Evolutionary conservation across 2,113 vertebrate species (phyloP), one percentile per base, ranked within the genome.

Genomic region (Pica pica): DNA sequence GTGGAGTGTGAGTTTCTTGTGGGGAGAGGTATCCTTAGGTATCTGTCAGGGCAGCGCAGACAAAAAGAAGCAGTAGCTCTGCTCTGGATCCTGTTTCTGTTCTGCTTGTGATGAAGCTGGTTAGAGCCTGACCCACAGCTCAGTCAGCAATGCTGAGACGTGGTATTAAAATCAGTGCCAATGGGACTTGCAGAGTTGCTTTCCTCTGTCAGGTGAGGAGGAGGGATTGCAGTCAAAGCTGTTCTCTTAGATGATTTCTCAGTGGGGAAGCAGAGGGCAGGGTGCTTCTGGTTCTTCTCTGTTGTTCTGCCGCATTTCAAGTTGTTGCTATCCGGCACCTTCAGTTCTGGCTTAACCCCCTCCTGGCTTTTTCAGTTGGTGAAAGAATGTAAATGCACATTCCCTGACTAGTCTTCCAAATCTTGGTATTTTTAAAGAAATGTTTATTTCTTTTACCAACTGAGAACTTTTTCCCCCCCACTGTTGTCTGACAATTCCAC

Each of bases 161-260:
- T 11, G 11, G 6, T 67, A 15, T 6, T 39, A 63, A 87, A 88
- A 27, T 37, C 44, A 9, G 35, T 23, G 23, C 47, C 57, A 55
- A 6, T 2, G 7, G 52, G 35, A 42, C 22, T 52, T 76, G 39
- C 42, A 0, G 1, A 12, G 11, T 49, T 79, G 16, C 33, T n/a
- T 11, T 59, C 18, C 17, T 61, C 28, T 9, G 2, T 2, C 6
- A 64, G 49, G 21, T 3, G 11, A 83, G 57, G 26, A 63, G 35
- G 15, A 63, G 35, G 15, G 18, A 35, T 23, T 84, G 50, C 65
- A 70, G 28, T 18, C 18, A 49, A 22, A 59, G 60, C 28, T 73
- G 27, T 57, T 77, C 19, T 44, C 24, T 55, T 47, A 41, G 27
- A 2, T 6, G 31, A 19, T 84, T 83, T 77, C 31, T 87, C 37